phyloP scores from a whole-genome alignment of 2,797 vertebrate genomes.

The Centroberyx gerrardi region DNA sequence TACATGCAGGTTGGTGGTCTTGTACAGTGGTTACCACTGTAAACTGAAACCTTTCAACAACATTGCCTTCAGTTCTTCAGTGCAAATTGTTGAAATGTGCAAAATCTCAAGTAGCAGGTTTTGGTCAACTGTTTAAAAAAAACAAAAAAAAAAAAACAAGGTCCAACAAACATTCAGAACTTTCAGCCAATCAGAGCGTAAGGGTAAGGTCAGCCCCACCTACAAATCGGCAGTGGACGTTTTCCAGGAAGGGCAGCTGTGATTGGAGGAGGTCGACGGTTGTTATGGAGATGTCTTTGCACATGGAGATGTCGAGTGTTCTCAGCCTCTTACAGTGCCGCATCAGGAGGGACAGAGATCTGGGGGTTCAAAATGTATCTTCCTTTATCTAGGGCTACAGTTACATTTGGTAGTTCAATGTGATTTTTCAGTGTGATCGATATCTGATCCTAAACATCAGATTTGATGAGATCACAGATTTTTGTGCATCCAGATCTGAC shows the following conservation, averaged over 20 bases:
- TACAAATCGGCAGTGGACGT: conserved; percentile 82
- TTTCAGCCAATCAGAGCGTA: conserved; percentile 51
- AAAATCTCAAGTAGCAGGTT: conserved; percentile 24
- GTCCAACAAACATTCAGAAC: not conserved
- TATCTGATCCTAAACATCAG: no score
- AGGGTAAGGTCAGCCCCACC: conserved; percentile 80
- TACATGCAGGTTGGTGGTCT: not conserved
- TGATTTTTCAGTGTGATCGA: no score
- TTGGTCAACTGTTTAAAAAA: conserved; percentile 14
- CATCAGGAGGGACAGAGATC: conserved; percentile 82
- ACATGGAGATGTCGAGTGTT: conserved; percentile 88
- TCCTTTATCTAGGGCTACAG: not conserved
- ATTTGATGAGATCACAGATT: no score
- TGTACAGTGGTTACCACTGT: not conserved
- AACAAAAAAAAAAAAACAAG: not conserved
- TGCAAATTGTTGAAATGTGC: conserved; percentile 37
- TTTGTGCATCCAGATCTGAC: no score
- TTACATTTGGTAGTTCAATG: no score
- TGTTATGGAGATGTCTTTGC: conserved; percentile 81
- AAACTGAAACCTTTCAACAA: not conserved
- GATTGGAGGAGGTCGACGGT: conserved; percentile 84
- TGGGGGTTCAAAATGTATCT: conserved; percentile 53
- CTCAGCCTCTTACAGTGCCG: conserved; percentile 85
- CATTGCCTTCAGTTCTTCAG: conserved; percentile 12
- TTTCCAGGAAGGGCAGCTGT: conserved; percentile 86